These are phyloP conservation scores for Brachionus sp. DNA, from an alignment of 1,140 invertebrate species.

Conservation along the genomic window DNA sequence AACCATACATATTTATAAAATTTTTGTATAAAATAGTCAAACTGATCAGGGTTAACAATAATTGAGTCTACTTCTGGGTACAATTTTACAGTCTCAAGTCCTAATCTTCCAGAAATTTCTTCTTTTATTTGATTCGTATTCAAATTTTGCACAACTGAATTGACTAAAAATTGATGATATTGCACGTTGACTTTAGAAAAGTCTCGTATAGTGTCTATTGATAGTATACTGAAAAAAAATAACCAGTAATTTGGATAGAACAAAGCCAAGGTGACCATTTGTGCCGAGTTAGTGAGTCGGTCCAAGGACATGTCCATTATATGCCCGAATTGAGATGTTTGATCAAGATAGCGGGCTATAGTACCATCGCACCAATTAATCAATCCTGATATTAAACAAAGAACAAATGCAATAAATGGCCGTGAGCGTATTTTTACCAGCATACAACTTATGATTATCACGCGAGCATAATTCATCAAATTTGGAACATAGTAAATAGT, in stretches of 20 bases:
- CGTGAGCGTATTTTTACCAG: not conserved
- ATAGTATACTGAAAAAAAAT: not conserved
- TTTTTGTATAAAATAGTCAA: not conserved
- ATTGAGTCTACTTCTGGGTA: not conserved
- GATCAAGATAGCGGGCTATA: not conserved
- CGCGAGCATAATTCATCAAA: not conserved
- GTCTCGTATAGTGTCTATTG: not conserved
- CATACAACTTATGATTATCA: not conserved
- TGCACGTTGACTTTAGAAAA: not conserved
- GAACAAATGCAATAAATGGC: not conserved
- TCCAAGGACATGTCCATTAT: not conserved
- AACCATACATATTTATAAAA: constrained; percentile 18
- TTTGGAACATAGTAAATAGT: constrained; percentile 12
- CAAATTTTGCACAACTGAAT: no score
- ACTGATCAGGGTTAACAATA: not conserved
- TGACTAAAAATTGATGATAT: not conserved
- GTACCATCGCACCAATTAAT: constrained; percentile 2
- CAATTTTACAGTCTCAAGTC: not conserved
- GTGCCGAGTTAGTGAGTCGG: not conserved
- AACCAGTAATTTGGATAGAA: constrained; percentile 24
- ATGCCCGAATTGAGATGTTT: constrained; percentile 9
- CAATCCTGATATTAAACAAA: not conserved
- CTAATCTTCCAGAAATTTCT: not conserved
- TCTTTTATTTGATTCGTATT: not conserved
- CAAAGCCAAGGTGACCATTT: not conserved